Conservation (phyloP, 1,140 invertebrate genomes). For the Nasonia vitripennis region DNA sequence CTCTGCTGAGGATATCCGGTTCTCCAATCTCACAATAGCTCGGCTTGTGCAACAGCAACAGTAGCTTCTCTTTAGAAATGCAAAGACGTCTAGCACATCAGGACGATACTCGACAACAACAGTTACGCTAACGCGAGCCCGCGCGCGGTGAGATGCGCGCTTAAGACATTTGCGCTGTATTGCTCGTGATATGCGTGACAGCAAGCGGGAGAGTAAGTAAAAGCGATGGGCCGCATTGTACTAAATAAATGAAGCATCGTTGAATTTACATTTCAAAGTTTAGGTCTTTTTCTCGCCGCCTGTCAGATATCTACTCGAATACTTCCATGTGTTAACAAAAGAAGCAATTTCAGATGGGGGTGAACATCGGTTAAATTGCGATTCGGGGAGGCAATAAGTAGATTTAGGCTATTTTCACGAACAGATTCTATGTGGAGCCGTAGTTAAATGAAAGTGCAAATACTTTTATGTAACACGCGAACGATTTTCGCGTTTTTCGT, state of each 20-base stretch:
- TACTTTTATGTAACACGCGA: too few species aligned
- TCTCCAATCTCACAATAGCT: not conserved
- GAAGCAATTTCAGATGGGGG: not conserved
- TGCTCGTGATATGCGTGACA: not conserved
- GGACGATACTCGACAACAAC: not conserved
- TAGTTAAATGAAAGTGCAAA: too few species aligned
- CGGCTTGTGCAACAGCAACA: not conserved
- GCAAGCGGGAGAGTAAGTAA: not conserved
- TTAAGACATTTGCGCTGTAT: slow-evolving; percentile 10
- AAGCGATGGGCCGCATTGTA: not conserved
- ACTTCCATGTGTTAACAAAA: not conserved
- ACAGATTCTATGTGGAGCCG: not conserved
- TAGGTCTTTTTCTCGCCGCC: too few species aligned
- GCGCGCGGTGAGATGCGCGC: not conserved
- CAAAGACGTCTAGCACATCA: not conserved
- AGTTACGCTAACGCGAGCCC: not conserved
- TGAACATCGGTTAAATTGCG: not conserved
- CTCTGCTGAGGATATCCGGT: not conserved
- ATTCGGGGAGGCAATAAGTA: not conserved
- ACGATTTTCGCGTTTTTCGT: too few species aligned
- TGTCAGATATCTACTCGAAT: not conserved
- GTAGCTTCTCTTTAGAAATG: not conserved
- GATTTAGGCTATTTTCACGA: not conserved
- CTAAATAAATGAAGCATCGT: slow-evolving; percentile 33
- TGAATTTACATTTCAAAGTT: slow-evolving; percentile 41